Percentiles rank a stretch among this genome's conserved stretches.
Evolutionary conservation across 2,888 invertebrate genomes (phyloP).

Genomic region (Zhengitettix transpicula): DNA sequence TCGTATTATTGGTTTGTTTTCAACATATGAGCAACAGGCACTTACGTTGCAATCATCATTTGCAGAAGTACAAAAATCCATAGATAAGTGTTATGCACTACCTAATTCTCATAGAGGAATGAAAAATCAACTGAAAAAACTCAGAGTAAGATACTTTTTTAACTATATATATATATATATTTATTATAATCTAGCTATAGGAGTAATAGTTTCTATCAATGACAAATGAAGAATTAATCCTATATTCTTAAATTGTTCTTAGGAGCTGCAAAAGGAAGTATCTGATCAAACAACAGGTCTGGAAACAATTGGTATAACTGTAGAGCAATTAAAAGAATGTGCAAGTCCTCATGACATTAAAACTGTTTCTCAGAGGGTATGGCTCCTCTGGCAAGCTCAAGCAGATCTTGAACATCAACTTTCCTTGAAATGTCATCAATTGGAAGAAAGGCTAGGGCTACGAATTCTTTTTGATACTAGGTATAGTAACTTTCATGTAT

Average conservation of each 20-base stretch:
- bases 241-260: neutral
- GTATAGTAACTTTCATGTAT: slow-evolving; percentile 12
- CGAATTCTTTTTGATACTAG: slow-evolving; percentile 46
- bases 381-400: slow-evolving; percentile 64
- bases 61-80: slow-evolving; percentile 41
- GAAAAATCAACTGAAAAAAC: slow-evolving; percentile 42
- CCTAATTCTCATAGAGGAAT: slow-evolving; percentile 42
- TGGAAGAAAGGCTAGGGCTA: slow-evolving; percentile 57
- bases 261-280: slow-evolving; percentile 39
- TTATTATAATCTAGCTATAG: neutral
- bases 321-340: slow-evolving; percentile 71
- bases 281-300: slow-evolving; percentile 41
- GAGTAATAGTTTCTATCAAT: neutral
- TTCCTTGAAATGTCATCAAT: slow-evolving; percentile 47
- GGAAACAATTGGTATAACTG: slow-evolving; percentile 52
- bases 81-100: slow-evolving; percentile 22
- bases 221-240: neutral
- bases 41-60: slow-evolving; percentile 42
- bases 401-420: slow-evolving; percentile 67
- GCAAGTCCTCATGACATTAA: slow-evolving; percentile 72
- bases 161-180: too few relatives aligned
- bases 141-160: slow-evolving; percentile 18
- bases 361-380: slow-evolving; percentile 56
- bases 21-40: slow-evolving; percentile 44
- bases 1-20: slow-evolving; percentile 44